Percentiles rank a stretch among this genome's conserved stretches.
Conservation (phyloP, 1,140 invertebrate genomes). For the Conus ventricosus region DNA sequence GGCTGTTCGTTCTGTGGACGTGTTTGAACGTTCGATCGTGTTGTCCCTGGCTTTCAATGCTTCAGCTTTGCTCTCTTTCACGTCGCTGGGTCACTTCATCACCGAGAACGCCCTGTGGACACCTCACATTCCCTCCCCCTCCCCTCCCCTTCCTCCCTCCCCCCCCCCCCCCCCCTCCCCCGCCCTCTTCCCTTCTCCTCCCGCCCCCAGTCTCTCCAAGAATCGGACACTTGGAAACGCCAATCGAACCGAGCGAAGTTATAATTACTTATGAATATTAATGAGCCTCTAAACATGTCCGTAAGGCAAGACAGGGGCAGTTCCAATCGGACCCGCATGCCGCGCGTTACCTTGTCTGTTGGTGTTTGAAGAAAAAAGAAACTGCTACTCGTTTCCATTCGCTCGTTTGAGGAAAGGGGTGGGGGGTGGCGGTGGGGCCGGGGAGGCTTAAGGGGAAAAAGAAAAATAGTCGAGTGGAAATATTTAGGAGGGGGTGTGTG, state of each 20-base stretch:
- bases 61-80: neutral
- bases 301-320: neutral
- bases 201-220: neutral
- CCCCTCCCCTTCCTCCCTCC: neutral
- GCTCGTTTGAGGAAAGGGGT: no score
- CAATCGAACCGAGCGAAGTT: neutral
- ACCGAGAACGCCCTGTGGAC: no score
- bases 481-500: no score
- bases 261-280: slow-evolving; percentile 1
- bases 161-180: neutral
- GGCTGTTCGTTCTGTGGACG: no score
- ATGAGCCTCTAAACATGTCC: neutral
- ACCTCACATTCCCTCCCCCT: neutral
- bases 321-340: no score
- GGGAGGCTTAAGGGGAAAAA: no score
- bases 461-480: no score
- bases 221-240: neutral
- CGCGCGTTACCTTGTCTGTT: no score
- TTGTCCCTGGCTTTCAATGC: neutral
- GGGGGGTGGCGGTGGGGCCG: no score
- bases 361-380: no score
- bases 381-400: no score
- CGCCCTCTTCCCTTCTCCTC: neutral
- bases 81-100: no score
- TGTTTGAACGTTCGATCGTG: neutral